Evolutionary conservation across 1,140 invertebrate genomes (phyloP).

Genomic region (Bombus vancouverensis): DNA sequence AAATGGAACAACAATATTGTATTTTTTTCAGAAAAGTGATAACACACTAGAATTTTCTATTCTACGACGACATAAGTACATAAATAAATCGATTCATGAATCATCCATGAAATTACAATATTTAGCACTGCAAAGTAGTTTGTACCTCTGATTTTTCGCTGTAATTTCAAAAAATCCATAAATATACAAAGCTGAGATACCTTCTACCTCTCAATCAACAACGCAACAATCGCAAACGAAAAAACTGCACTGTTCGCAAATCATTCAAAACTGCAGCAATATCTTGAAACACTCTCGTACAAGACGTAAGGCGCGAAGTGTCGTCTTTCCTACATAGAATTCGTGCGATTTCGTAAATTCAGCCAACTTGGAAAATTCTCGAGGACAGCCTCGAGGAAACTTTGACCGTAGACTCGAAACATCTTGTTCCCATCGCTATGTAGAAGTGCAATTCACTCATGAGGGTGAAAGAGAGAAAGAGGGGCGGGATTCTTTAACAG

Average conservation of each 20-base stretch:
- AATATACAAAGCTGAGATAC: not conserved
- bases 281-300: not conserved
- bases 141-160: too few species aligned
- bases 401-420: constrained; percentile 23
- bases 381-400: not conserved
- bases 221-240: not conserved
- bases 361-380: constrained; percentile 7
- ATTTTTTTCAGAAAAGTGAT: too few species aligned
- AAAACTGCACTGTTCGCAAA: not conserved
- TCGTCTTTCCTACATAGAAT: not conserved
- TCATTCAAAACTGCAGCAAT: not conserved
- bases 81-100: too few species aligned
- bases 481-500: constrained; percentile 12
- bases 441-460: constrained; percentile 6
- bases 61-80: too few species aligned
- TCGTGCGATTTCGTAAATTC: constrained; percentile 7
- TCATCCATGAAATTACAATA: not conserved
- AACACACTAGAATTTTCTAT: too few species aligned
- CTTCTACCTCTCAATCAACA: not conserved
- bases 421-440: constrained; percentile 4
- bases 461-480: not conserved
- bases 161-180: not conserved
- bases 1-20: too few species aligned
- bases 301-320: not conserved
- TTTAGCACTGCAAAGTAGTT: too few species aligned